Evolutionary conservation across 2,888 invertebrate species (phyloP).

Genomic region (Anthrax anthrax): DNA sequence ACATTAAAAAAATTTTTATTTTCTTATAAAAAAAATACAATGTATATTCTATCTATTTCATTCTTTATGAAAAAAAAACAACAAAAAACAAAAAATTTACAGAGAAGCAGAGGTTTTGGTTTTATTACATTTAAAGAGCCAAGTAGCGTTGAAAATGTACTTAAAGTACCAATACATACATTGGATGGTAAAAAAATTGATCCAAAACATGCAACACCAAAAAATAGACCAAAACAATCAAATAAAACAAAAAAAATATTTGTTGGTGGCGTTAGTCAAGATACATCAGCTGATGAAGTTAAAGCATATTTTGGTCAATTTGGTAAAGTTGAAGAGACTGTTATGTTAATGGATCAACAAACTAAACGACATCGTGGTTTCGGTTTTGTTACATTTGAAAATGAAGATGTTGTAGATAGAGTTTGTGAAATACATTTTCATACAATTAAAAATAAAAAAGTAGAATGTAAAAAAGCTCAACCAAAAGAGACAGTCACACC

Average conservation of each 20-base stretch:
- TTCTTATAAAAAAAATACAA: too few relatives aligned
- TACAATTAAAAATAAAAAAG: conserved; percentile 83
- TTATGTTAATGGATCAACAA: conserved; percentile 89
- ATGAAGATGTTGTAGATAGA: conserved; percentile 79
- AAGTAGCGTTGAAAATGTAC: conserved; percentile 77
- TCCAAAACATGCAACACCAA: conserved; percentile 85
- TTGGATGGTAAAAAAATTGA: conserved; percentile 89
- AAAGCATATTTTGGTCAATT: conserved; percentile 82
- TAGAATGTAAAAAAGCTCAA: conserved; percentile 83
- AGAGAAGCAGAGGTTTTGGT: conserved; percentile 86
- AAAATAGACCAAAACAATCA: conserved; percentile 70
- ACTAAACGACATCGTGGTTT: conserved; percentile 83
- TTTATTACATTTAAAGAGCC: conserved; percentile 90
- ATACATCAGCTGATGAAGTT: conserved; percentile 81
- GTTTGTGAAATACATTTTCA: conserved; percentile 91
- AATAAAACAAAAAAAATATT: conserved; percentile 87
- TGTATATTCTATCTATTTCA: too few relatives aligned
- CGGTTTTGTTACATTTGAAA: conserved; percentile 84
- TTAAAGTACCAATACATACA: conserved; percentile 80
- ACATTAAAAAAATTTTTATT: too few relatives aligned
- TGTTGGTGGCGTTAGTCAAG: conserved; percentile 83
- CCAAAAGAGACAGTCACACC: conserved; percentile 77
- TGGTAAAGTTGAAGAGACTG: conserved; percentile 80
- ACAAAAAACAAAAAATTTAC: conserved; percentile 17
- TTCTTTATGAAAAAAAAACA: background rate